These are phyloP conservation scores for Herpailurus yagouaroundi DNA, from an alignment of 2,113 vertebrate species.

Conservation along the genomic window DNA sequence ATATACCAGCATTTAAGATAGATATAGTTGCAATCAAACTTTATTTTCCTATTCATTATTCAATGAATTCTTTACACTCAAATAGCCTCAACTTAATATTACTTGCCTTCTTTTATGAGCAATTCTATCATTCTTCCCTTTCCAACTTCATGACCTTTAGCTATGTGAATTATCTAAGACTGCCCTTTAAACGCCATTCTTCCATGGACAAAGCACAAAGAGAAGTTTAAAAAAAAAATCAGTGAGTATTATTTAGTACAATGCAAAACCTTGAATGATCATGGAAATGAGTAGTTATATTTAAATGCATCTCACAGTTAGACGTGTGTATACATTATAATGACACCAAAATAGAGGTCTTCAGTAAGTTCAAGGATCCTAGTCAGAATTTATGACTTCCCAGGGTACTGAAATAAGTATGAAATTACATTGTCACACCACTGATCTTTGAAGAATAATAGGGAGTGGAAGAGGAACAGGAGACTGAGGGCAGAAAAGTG, in stretches of 20 bases:
- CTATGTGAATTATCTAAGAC: constrained; percentile 65
- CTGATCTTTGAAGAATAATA: constrained; percentile 75
- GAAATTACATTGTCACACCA: constrained; percentile 66
- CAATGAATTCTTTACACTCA: constrained; percentile 42
- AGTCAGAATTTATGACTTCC: constrained; percentile 70
- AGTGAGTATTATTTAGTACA: constrained; percentile 61
- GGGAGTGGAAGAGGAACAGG: not conserved
- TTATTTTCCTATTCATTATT: constrained; percentile 40
- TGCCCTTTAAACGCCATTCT: constrained; percentile 73
- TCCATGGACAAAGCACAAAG: constrained; percentile 64
- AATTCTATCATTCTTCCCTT: constrained; percentile 52
- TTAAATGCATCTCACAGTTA: constrained; percentile 75
- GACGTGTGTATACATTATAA: constrained; percentile 73
- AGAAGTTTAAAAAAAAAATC: constrained; percentile 4
- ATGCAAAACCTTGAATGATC: constrained; percentile 74
- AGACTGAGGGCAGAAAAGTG: not conserved
- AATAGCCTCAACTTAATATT: constrained; percentile 42
- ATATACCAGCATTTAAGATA: not conserved
- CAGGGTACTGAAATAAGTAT: constrained; percentile 44
- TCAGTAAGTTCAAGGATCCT: constrained; percentile 65
- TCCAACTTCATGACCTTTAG: constrained; percentile 64
- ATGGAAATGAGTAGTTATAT: constrained; percentile 77
- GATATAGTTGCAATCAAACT: not conserved
- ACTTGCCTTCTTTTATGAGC: constrained; percentile 60
- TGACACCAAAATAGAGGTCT: constrained; percentile 74